Evolutionary conservation across 1,140 invertebrate species (phyloP).

Genomic region (Marisa cornuarietis): DNA sequence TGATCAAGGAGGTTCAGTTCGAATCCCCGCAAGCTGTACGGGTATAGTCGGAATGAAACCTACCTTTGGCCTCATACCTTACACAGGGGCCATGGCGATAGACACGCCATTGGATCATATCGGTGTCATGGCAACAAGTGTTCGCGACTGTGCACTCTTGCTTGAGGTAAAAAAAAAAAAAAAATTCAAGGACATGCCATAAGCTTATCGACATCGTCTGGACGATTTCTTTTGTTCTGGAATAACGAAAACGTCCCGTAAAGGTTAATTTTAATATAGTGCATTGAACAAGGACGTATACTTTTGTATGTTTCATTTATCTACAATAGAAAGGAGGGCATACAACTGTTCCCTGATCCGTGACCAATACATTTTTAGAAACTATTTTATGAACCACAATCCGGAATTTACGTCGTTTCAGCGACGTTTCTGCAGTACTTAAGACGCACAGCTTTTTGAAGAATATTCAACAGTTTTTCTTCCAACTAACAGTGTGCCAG

Average conservation of each 20-base stretch:
- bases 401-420: too few species aligned
- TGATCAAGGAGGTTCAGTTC: slow-evolving; percentile 57
- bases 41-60: slow-evolving; percentile 63
- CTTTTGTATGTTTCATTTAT: background rate
- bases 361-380: too few species aligned
- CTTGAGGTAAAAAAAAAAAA: slow-evolving; percentile 39
- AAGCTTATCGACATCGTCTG: too few species aligned
- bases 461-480: too few species aligned
- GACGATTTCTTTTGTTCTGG: too few species aligned
- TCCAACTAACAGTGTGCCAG: too few species aligned
- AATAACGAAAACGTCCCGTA: too few species aligned
- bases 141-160: slow-evolving; percentile 55
- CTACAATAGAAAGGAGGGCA: too few species aligned
- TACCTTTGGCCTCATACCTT: slow-evolving; percentile 58
- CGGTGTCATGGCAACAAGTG: slow-evolving; percentile 53
- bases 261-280: background rate
- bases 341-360: too few species aligned
- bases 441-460: too few species aligned
- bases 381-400: too few species aligned
- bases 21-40: slow-evolving; percentile 55
- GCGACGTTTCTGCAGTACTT: too few species aligned
- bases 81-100: slow-evolving; percentile 45
- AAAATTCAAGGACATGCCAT: background rate
- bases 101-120: slow-evolving; percentile 50
- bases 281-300: background rate